Evolutionary conservation across 2,888 invertebrate species (phyloP), one percentile per base, ranked within the genome.

Genomic region (Stictocephala bisonia): DNA sequence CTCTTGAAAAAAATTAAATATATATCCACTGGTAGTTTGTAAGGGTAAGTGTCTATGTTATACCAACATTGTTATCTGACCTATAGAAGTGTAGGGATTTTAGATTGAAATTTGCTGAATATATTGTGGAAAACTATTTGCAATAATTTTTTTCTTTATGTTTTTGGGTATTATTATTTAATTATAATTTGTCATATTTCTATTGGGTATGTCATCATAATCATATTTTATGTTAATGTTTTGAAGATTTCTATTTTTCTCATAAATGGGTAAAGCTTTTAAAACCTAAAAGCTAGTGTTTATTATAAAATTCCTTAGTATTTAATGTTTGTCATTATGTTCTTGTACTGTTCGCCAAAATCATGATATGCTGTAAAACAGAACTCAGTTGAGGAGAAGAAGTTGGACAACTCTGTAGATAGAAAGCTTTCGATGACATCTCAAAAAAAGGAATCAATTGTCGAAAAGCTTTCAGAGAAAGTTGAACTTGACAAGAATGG

Each of bases 401-500:
- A 26, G 40, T 7, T 22, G 29, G 56, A 56, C 26, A 29, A 56
- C 31, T 3, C 60, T 40, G 40, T 60, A 2, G 44, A 44, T n/a
- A 64, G 22, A 27, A 64, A 64, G n/a, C 26, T 64, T 31, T 60
- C 60, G 7, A 22, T 60, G 22, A 35, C 13, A 22, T 18, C 35
- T n/a, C 41, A 64, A 41, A 56, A 53, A 41, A 58, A 71, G 29
- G 58, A 48, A 44, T 58, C 56, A 9, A n/a, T 58, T n/a, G 70
- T 58, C 11, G 70, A 53, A 40, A 71, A 74, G 31, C 53, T 50
- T 35, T 51, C 72, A 20, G 64, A 70, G 15, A 70, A 74, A 64
- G 60, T 64, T 15, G 70, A 72, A 74, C 40, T 70, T 41, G 66
- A 67, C 44, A 71, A 71, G 44, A 35, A 20, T 44, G 75, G 66